phyloP scores from a whole-genome alignment of 2,888 invertebrate genomes.

The Aporophyla lueneburgensis region DNA sequence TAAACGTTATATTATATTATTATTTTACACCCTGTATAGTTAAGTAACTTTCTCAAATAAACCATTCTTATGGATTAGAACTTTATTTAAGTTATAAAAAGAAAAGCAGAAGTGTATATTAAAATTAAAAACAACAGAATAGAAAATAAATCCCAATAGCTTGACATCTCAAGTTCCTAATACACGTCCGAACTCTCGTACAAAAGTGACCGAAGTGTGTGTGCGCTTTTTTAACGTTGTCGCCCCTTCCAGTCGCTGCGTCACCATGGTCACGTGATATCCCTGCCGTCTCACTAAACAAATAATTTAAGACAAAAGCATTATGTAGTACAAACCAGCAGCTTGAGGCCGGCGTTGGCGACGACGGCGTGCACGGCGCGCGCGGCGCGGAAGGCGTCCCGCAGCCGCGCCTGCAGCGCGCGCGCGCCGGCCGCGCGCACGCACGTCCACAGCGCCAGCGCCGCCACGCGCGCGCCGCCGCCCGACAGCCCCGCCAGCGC shows the following conservation, averaged over 20 bases:
- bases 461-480: slow-evolving; percentile 92
- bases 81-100: too few relatives aligned
- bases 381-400: slow-evolving; percentile 92
- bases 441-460: slow-evolving; percentile 96
- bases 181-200: neutral
- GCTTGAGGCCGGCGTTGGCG: slow-evolving; percentile 92
- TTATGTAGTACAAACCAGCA: slow-evolving; percentile 91
- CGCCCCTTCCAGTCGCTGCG: neutral
- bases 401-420: slow-evolving; percentile 93
- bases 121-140: neutral
- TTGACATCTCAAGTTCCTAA: neutral
- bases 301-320: neutral
- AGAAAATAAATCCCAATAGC: neutral
- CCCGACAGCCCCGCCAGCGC: slow-evolving; percentile 91
- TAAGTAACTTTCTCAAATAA: too few relatives aligned
- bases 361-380: slow-evolving; percentile 84
- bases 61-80: too few relatives aligned
- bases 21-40: too few relatives aligned
- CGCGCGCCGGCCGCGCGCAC: slow-evolving; percentile 94
- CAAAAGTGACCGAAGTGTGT: too few relatives aligned
- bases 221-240: slow-evolving; percentile 63
- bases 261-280: too few relatives aligned
- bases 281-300: neutral
- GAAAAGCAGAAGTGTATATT: neutral
- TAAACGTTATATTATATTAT: too few relatives aligned